Evolutionary conservation across 2,113 vertebrate species (phyloP).

Genomic region (Micronisus gabar): DNA sequence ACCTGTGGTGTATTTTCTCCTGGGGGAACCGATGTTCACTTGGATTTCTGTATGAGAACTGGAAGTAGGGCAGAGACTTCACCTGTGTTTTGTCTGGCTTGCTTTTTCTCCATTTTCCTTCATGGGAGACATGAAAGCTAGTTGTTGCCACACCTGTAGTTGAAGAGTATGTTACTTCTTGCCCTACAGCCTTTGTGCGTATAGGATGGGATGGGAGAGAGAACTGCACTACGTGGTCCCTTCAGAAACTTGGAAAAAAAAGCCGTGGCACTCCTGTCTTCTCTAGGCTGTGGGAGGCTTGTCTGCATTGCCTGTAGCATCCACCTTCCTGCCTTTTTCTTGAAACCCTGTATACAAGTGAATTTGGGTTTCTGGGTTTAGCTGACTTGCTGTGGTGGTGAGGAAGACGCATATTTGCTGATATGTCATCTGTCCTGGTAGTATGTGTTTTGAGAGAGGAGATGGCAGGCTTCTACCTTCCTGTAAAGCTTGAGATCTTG

Average conservation of each 20-base stretch:
- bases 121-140: accelerated
- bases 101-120: neutral
- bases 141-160: neutral
- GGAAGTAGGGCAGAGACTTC: neutral
- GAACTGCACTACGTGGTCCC: neutral
- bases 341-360: too few species aligned
- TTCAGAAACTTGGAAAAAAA: neutral
- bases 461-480: neutral
- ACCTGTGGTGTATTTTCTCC: too few species aligned
- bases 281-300: neutral
- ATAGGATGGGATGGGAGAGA: neutral
- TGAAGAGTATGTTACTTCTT: neutral
- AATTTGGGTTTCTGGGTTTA: neutral
- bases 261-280: accelerated
- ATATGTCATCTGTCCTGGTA: neutral
- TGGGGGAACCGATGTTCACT: neutral
- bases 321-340: neutral
- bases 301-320: neutral
- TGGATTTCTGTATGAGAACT: neutral
- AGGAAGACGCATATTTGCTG: neutral
- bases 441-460: neutral
- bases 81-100: neutral
- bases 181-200: neutral
- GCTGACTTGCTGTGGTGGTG: neutral
- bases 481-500: neutral